Conservation (phyloP, 1,140 invertebrate genomes). For the Pseudobourletiella spinata region DNA sequence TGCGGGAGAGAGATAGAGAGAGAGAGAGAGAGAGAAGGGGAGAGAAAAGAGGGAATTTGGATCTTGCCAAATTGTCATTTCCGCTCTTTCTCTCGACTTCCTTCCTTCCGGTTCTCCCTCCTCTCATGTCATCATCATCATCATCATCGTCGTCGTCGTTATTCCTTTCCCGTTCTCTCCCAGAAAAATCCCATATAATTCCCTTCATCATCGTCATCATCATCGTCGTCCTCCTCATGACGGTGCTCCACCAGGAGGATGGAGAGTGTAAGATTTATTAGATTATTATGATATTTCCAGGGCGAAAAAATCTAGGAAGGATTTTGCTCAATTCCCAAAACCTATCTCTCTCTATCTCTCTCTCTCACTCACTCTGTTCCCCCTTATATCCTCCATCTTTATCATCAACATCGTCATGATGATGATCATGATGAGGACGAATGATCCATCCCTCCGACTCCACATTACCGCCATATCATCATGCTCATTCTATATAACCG, state of each 20-base stretch:
- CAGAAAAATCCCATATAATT: conserved; percentile 31
- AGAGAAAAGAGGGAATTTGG: conserved; percentile 28
- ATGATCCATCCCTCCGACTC: no score
- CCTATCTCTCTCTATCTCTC: no score
- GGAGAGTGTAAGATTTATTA: not conserved
- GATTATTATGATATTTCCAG: not conserved
- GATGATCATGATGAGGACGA: no score
- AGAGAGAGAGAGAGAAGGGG: not conserved
- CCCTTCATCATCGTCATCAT: no score
- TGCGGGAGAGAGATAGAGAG: not conserved
- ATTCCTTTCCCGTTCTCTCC: not conserved
- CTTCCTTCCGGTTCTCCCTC: conserved; percentile 31
- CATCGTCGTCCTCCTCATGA: conserved; percentile 2
- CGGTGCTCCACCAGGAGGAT: not conserved
- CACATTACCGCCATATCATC: no score
- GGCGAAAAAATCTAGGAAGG: not conserved
- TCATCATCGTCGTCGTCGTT: no score
- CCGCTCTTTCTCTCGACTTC: conserved; percentile 33
- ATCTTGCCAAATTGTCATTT: conserved; percentile 35
- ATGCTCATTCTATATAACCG: no score
- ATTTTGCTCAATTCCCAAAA: no score
- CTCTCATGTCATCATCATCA: conserved; percentile 25
- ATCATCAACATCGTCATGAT: no score
- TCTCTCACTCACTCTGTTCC: no score
- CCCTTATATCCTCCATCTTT: no score